Conservation (phyloP, 2,797 vertebrate species). For the Anguilla marmorata region DNA sequence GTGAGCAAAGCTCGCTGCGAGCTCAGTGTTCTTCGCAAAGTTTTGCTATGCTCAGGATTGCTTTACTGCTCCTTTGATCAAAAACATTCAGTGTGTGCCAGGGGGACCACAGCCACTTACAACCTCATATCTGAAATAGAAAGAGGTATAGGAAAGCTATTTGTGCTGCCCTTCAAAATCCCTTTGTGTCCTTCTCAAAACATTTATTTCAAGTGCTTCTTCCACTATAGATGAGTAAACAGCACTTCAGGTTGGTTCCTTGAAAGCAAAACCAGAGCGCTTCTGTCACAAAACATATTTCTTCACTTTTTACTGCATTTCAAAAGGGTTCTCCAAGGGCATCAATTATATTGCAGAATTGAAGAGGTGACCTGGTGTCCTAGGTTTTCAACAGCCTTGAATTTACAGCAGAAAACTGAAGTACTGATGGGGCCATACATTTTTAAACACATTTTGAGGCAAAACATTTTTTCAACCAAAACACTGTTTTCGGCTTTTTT, state of each 20-base stretch:
- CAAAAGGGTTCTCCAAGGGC: background rate
- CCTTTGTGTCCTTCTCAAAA: constrained; percentile 17
- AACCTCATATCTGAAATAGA: constrained; percentile 29
- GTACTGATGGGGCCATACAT: background rate
- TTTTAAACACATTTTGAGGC: background rate
- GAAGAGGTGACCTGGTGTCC: background rate
- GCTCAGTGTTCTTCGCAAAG: background rate
- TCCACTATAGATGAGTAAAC: background rate
- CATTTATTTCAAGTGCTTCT: background rate
- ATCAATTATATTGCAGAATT: background rate
- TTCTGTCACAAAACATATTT: constrained; percentile 6
- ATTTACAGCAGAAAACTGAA: background rate
- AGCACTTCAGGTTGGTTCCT: background rate
- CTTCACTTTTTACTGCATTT: background rate
- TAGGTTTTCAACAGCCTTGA: background rate
- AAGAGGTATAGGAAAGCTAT: too few relatives aligned
- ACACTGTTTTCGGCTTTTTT: background rate
- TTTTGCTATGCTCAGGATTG: background rate
- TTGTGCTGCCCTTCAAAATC: background rate
- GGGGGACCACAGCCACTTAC: constrained; percentile 42
- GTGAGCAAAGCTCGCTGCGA: background rate
- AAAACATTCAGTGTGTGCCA: constrained; percentile 44
- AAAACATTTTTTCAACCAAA: background rate
- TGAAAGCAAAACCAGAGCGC: background rate
- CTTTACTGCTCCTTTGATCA: constrained; percentile 45